These are phyloP conservation scores for Cordilura impudica DNA, from an alignment of 2,888 invertebrate species.

Conservation along the genomic window DNA sequence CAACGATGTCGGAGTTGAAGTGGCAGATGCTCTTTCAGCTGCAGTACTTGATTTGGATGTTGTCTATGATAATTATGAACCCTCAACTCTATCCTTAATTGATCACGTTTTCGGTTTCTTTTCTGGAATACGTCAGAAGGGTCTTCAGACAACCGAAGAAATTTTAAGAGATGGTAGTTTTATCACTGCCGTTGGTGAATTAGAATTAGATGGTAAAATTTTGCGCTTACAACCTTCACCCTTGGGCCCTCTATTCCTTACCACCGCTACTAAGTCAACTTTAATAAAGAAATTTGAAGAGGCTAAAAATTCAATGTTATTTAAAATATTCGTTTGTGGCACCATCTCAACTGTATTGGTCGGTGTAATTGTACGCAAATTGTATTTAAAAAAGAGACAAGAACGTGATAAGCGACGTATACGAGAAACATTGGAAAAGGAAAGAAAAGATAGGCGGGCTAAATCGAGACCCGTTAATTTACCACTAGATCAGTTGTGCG, in stretches of 20 bases:
- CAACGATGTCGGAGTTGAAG: constrained; percentile 83
- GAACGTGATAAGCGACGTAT: constrained; percentile 80
- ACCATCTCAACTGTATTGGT: constrained; percentile 80
- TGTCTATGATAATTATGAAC: constrained; percentile 88
- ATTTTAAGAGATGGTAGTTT: constrained; percentile 90
- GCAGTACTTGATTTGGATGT: constrained; percentile 87
- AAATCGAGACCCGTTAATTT: constrained; percentile 81
- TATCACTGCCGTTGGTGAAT: constrained; percentile 88
- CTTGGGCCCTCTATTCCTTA: constrained; percentile 87
- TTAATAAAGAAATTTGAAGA: constrained; percentile 86
- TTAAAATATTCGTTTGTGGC: constrained; percentile 80
- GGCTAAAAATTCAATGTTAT: constrained; percentile 85
- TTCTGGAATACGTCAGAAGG: constrained; percentile 89
- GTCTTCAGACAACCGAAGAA: constrained; percentile 91
- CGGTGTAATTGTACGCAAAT: constrained; percentile 80
- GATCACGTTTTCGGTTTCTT: constrained; percentile 92
- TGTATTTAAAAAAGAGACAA: constrained; percentile 79
- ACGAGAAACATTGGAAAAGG: constrained; percentile 82
- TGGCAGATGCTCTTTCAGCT: constrained; percentile 86
- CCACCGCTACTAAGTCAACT: constrained; percentile 87
- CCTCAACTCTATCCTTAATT: constrained; percentile 85
- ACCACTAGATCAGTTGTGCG: constrained; percentile 84
- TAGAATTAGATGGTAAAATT: constrained; percentile 83
- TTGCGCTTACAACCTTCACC: constrained; percentile 86
- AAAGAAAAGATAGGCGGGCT: constrained; percentile 83